A percentile compares a stretch with the other conserved stretches of the same genome.
Conservation (phyloP, 2,888 invertebrate species). For the Thera britannica region DNA sequence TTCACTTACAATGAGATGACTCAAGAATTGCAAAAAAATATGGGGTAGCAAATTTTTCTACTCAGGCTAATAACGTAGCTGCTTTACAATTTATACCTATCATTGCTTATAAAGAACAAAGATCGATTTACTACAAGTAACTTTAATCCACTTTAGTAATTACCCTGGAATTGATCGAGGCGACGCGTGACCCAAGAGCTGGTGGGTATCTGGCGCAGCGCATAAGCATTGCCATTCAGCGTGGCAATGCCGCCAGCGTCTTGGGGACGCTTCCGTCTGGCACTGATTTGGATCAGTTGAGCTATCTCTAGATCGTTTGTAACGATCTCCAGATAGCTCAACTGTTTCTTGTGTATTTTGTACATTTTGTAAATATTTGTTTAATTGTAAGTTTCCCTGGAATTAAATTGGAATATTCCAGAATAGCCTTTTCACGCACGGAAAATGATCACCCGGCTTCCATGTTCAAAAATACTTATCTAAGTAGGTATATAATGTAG, state of each 20-base stretch:
- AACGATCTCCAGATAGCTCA: too few species aligned
- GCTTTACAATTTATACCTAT: slow-evolving; percentile 14
- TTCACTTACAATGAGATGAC: too few species aligned
- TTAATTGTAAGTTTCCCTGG: background rate
- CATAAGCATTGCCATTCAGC: too few species aligned
- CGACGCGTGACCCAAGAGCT: too few species aligned
- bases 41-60: background rate
- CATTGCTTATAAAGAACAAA: slow-evolving; percentile 16
- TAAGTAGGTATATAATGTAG: background rate
- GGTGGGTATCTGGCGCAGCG: too few species aligned
- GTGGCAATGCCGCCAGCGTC: too few species aligned
- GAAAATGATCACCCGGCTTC: background rate
- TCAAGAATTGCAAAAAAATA: too few species aligned
- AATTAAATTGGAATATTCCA: background rate
- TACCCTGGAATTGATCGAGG: too few species aligned
- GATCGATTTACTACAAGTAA: slow-evolving; percentile 1
- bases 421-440: background rate
- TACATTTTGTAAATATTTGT: too few species aligned
- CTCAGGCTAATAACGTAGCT: background rate
- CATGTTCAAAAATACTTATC: background rate
- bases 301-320: too few species aligned
- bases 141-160: background rate
- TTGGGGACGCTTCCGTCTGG: too few species aligned
- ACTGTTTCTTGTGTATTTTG: background rate
- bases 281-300: too few species aligned